Conservation (phyloP, 1,140 invertebrate species). For the Chionoecetes opilio region DNA sequence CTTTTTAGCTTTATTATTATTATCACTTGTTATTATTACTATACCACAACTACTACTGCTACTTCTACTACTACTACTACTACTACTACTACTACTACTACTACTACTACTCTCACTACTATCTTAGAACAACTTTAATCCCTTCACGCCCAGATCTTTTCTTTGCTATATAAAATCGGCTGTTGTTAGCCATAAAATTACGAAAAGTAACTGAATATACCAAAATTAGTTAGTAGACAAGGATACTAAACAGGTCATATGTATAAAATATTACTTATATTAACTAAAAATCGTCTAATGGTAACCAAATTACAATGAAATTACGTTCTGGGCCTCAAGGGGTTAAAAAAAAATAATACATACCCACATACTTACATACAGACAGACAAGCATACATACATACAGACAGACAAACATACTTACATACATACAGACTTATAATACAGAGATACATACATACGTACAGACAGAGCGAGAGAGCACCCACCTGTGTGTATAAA, state of each 20-base stretch:
- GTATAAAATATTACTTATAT: neutral
- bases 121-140: no score
- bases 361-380: conserved; percentile 29
- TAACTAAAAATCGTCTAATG: no score
- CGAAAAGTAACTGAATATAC: no score
- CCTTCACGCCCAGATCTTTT: no score
- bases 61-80: neutral
- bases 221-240: neutral
- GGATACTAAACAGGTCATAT: neutral
- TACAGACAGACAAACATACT: conserved; percentile 36
- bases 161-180: no score
- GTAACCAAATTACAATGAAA: neutral
- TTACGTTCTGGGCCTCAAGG: no score
- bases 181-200: no score
- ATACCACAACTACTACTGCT: neutral
- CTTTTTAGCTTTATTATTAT: no score
- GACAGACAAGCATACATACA: neutral
- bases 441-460: conserved; percentile 44
- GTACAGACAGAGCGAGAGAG: neutral
- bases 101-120: neutral
- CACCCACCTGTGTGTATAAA: neutral
- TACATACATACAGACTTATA: conserved; percentile 42
- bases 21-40: no score
- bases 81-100: neutral
- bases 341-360: no score